Evolutionary conservation across 2,113 vertebrate genomes (phyloP).

Genomic region (Tringa solitaria): DNA sequence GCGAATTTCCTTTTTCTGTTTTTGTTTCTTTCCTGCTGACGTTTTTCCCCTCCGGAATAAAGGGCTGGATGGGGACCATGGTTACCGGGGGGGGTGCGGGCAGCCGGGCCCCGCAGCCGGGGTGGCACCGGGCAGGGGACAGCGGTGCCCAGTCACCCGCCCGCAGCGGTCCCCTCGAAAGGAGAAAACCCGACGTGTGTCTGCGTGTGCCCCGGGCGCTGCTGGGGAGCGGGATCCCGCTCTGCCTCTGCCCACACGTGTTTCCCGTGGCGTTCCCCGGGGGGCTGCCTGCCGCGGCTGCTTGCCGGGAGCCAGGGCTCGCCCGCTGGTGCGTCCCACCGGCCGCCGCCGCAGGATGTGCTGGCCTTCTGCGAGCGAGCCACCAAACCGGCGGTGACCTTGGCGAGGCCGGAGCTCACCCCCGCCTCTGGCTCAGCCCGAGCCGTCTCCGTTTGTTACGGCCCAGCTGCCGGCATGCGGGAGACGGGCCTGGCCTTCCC

Average conservation of each 20-base stretch:
- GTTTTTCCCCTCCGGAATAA: conserved; percentile 1
- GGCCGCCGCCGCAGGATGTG: neutral
- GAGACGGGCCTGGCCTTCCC: neutral
- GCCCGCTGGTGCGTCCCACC: accelerated
- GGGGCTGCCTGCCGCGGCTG: neutral
- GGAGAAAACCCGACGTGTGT: neutral
- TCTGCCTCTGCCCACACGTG: neutral
- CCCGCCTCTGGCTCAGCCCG: conserved; percentile 5
- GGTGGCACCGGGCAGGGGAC: neutral
- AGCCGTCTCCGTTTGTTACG: neutral
- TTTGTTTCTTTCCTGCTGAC: conserved; percentile 62
- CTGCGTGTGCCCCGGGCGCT: neutral
- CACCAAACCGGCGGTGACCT: neutral
- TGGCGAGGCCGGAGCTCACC: neutral
- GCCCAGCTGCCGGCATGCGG: conserved; percentile 8
- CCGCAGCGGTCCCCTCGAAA: neutral
- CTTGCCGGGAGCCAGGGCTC: neutral
- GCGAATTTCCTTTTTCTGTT: conserved; percentile 64
- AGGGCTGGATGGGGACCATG: conserved; percentile 39
- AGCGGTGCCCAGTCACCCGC: neutral
- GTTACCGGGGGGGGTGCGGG: neutral
- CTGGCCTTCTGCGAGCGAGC: neutral
- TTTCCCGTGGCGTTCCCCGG: neutral
- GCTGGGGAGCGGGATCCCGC: neutral
- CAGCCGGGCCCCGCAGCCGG: neutral